These are phyloP conservation scores for Aegithalos caudatus DNA, from an alignment of 2,113 vertebrate genomes.

Conservation along the genomic window DNA sequence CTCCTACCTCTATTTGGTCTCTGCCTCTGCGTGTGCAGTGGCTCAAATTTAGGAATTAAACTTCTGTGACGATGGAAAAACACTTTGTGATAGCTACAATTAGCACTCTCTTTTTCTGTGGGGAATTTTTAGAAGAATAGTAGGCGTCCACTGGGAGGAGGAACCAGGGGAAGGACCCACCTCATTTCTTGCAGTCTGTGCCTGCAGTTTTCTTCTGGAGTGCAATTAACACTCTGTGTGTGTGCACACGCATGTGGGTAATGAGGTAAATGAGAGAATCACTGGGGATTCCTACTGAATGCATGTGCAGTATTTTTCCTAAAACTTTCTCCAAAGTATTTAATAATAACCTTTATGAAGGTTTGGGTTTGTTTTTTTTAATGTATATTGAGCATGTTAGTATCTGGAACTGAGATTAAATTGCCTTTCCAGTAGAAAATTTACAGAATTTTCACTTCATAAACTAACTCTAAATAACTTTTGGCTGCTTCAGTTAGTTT, in stretches of 20 bases:
- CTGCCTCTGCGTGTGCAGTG: not conserved
- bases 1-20: conserved; percentile 21
- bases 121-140: conserved; percentile 44
- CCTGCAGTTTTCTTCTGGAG: conserved; percentile 40
- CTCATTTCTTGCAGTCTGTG: conserved; percentile 6
- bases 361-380: not conserved
- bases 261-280: conserved; percentile 35
- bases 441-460: conserved; percentile 47
- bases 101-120: conserved; percentile 1
- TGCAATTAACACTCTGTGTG: conserved; percentile 46
- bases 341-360: not conserved
- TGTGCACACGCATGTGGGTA: not conserved
- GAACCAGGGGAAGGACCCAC: not conserved
- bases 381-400: not conserved
- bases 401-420: conserved; percentile 1
- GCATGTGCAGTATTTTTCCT: conserved; percentile 39
- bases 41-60: conserved; percentile 30
- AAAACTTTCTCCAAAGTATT: conserved; percentile 5
- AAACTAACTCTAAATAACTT: conserved; percentile 13
- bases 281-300: conserved; percentile 14
- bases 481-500: not conserved
- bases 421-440: not conserved
- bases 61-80: not conserved
- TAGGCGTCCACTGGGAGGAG: not conserved
- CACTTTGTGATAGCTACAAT: conserved; percentile 46